Evolutionary conservation across 2,888 invertebrate species (phyloP).

Genomic region (Ditula angustiorana): DNA sequence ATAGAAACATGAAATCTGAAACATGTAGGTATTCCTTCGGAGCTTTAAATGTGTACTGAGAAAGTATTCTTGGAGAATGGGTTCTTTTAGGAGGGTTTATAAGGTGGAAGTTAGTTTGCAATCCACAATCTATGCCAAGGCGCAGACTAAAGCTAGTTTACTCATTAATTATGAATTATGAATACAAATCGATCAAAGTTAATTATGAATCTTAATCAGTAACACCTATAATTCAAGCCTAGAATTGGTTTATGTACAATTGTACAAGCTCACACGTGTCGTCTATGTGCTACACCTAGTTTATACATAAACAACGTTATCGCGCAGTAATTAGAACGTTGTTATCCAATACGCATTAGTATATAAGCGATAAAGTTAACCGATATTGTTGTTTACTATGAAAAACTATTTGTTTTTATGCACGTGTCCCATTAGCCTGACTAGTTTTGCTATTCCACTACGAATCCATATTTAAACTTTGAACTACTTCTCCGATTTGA

Average conservation of each 20-base stretch:
- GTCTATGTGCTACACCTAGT: constrained; percentile 22
- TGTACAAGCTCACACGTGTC: constrained; percentile 29
- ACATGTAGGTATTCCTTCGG: no score
- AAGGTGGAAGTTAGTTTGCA: no score
- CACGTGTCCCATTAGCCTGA: constrained; percentile 17
- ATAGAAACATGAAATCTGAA: no score
- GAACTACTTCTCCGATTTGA: no score
- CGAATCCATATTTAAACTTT: no score
- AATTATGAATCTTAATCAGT: not conserved
- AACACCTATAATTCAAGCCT: not conserved
- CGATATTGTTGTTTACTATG: constrained; percentile 35
- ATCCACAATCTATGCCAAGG: no score
- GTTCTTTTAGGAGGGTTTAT: no score
- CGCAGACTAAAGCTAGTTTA: no score
- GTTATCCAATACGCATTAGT: constrained; percentile 38
- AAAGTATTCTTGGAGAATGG: no score
- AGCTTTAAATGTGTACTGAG: no score
- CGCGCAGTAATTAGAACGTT: constrained; percentile 35
- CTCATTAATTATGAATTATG: not conserved
- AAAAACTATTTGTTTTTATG: constrained; percentile 27
- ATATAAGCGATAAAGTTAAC: constrained; percentile 22
- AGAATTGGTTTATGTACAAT: not conserved
- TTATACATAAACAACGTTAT: constrained; percentile 22
- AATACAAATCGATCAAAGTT: not conserved
- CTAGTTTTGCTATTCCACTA: not conserved